Percentiles rank a stretch among this genome's conserved stretches.
These are phyloP conservation scores for Acronicta leporina DNA, from an alignment of 2,888 invertebrate genomes.

Conservation along the genomic window DNA sequence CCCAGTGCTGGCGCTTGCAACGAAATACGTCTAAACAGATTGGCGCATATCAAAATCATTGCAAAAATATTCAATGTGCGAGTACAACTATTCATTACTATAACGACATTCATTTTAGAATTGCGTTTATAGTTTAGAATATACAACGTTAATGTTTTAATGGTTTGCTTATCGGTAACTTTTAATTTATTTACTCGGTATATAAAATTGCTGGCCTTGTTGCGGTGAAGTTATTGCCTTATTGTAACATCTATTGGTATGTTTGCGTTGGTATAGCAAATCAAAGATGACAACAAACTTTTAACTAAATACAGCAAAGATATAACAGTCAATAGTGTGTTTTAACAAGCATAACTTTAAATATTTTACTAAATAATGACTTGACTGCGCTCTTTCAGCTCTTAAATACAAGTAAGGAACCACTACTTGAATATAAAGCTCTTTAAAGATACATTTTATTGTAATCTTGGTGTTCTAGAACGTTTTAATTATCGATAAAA, in stretches of 20 bases:
- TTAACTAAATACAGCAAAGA: conserved; percentile 32
- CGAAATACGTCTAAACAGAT: conserved; percentile 48
- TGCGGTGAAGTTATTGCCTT: conserved; percentile 16
- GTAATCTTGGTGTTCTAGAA: conserved; percentile 15
- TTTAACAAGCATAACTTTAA: conserved; percentile 44
- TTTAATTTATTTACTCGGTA: conserved; percentile 46
- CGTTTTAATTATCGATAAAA: conserved; percentile 32
- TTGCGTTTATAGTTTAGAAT: conserved; percentile 59
- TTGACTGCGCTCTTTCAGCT: conserved; percentile 27
- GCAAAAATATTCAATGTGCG: conserved; percentile 64
- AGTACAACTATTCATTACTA: conserved; percentile 54
- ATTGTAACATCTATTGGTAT: conserved; percentile 20
- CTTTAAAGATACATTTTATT: conserved; percentile 15
- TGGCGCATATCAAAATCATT: conserved; percentile 59
- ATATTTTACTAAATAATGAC: conserved; percentile 44
- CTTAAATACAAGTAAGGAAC: conserved; percentile 21
- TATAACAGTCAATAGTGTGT: conserved; percentile 38
- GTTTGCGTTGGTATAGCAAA: conserved; percentile 23
- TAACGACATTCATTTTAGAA: conserved; percentile 59
- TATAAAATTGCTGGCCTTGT: conserved; percentile 40
- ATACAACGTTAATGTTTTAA: conserved; percentile 48
- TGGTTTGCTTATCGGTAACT: conserved; percentile 52
- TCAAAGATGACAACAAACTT: conserved; percentile 22
- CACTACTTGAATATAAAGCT: conserved; percentile 27
- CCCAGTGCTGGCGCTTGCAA: conserved; percentile 15